Conservation (phyloP, 2,888 invertebrate species). For the Phasia obesa region DNA sequence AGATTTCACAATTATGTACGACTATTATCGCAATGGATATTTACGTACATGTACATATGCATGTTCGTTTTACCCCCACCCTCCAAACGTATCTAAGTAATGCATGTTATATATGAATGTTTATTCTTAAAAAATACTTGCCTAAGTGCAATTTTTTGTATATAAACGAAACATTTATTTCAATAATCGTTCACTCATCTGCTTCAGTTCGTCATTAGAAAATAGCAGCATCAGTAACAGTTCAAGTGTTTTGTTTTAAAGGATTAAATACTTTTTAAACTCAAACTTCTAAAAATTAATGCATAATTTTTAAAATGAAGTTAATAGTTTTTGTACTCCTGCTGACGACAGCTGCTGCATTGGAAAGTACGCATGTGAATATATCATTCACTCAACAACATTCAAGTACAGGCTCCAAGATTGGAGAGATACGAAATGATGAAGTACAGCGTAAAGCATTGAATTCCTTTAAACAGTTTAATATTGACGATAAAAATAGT, state of each 20-base stretch:
- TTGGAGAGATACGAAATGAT: conserved; percentile 71
- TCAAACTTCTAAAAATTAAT: conserved; percentile 14
- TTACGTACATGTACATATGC: conserved; percentile 12
- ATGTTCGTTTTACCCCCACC: neutral
- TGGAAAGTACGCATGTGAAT: conserved; percentile 78
- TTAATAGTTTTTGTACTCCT: conserved; percentile 71
- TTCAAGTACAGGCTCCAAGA: conserved; percentile 83
- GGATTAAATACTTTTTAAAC: conserved; percentile 4
- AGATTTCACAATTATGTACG: conserved; percentile 32
- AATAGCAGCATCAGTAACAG: conserved; percentile 25
- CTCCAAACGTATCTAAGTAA: neutral
- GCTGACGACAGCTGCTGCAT: conserved; percentile 74
- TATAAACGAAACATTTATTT: conserved; percentile 72
- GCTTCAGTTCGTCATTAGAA: conserved; percentile 72
- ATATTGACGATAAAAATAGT: conserved; percentile 67
- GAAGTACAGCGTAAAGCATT: conserved; percentile 21
- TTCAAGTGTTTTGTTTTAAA: conserved; percentile 19
- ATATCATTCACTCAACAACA: conserved; percentile 77
- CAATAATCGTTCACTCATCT: conserved; percentile 73
- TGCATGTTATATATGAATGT: neutral
- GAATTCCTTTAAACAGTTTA: conserved; percentile 26
- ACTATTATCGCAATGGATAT: conserved; percentile 20
- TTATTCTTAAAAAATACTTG: conserved; percentile 19
- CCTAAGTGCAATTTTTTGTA: conserved; percentile 66
- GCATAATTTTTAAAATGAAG: conserved; percentile 35